Conservation (phyloP, 2,113 vertebrate species). For the Platysteira castanea region DNA sequence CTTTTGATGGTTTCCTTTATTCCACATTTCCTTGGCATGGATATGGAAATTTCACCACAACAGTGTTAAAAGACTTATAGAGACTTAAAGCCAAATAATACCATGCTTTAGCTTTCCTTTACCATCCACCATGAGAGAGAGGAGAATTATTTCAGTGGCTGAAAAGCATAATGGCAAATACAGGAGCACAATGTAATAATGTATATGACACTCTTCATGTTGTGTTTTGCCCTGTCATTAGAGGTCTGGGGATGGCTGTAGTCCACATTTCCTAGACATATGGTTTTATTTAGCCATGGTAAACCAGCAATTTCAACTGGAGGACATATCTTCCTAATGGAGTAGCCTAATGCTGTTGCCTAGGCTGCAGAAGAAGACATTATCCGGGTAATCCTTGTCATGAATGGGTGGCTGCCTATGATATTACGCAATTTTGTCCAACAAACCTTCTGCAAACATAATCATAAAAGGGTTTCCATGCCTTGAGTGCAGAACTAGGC, state of each 20-base stretch:
- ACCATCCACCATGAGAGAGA: not conserved
- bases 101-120: not conserved
- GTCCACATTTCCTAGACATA: not conserved
- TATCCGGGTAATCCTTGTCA: not conserved
- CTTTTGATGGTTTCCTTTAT: not conserved
- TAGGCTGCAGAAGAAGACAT: not conserved
- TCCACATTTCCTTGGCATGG: not conserved
- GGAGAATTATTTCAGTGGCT: not conserved
- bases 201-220: not conserved
- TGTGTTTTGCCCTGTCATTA: constrained; percentile 30
- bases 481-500: not conserved
- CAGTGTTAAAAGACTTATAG: not conserved
- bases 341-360: not conserved
- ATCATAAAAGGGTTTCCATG: not conserved
- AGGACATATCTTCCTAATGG: not conserved
- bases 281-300: constrained; percentile 2
- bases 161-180: not conserved
- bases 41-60: not conserved
- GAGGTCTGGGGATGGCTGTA: not conserved
- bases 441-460: not conserved
- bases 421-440: not conserved
- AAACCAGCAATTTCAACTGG: not conserved
- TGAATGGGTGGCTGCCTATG: not conserved
- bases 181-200: not conserved
- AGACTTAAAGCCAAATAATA: not conserved